Conservation (phyloP, 2,113 vertebrate species). For the Triplophysa tibetana region DNA sequence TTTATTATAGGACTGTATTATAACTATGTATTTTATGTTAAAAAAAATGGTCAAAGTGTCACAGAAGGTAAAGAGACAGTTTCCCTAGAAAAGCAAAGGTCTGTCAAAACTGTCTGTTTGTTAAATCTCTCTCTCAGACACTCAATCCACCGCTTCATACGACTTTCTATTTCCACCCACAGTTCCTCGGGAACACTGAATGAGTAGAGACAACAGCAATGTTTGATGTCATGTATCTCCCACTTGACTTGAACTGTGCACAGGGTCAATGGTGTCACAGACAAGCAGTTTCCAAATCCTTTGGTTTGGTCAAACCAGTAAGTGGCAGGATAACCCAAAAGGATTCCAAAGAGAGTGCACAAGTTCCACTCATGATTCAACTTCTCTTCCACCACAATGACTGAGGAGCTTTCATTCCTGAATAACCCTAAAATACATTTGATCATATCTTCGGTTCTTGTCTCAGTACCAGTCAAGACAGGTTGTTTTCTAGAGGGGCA, state of each 20-base stretch:
- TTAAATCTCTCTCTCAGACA: slow-evolving; percentile 73
- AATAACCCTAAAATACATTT: slow-evolving; percentile 70
- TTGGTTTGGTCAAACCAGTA: slow-evolving; percentile 80
- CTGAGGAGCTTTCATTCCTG: slow-evolving; percentile 60
- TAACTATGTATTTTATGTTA: neutral
- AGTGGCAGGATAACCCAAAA: slow-evolving; percentile 84
- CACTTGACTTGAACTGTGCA: slow-evolving; percentile 74
- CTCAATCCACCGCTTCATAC: slow-evolving; percentile 74
- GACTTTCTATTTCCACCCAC: slow-evolving; percentile 58
- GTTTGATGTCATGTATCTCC: slow-evolving; percentile 56
- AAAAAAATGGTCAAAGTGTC: slow-evolving; percentile 73
- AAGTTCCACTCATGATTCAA: slow-evolving; percentile 79
- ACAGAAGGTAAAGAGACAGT: slow-evolving; percentile 78
- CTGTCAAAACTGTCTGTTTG: slow-evolving; percentile 76
- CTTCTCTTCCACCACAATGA: slow-evolving; percentile 53
- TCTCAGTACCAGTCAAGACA: slow-evolving; percentile 49
- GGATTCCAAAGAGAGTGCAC: slow-evolving; percentile 84
- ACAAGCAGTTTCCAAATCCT: slow-evolving; percentile 82
- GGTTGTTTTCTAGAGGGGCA: slow-evolving; percentile 70
- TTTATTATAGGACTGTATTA: neutral
- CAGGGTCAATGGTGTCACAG: slow-evolving; percentile 80
- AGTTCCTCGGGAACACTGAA: slow-evolving; percentile 87
- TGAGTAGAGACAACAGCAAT: slow-evolving; percentile 79
- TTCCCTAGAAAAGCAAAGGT: slow-evolving; percentile 77
- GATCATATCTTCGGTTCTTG: slow-evolving; percentile 59